Base-by-base conservation (phyloP, 2,797 vertebrate species). In the Pygocentrus nattereri region DNA sequence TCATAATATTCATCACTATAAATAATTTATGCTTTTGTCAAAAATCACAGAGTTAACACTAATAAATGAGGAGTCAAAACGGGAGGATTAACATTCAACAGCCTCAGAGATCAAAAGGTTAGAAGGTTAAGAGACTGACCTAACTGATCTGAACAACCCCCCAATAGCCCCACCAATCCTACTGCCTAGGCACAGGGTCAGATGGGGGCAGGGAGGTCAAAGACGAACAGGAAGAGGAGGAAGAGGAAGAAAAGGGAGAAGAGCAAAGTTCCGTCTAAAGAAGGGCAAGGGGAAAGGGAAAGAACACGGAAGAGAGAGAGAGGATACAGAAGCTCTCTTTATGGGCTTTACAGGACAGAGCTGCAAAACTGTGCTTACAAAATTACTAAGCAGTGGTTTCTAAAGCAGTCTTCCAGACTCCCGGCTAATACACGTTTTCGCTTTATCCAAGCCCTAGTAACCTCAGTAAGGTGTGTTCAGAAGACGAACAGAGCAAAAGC, bases 241-340 rank as follows among this genome's bases (percentile, higher is more conserved):
- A 87, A 82, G 87, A 91, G 85, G 90, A 92, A 87, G 89, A 91
- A 87, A 44, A 44, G 41, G 90, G 83, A 88, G 87, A 90, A 87
- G 87, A 88, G 90, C 90, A 88, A 83, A 87, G 91, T 90, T 92
- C 88, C 91, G 87, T 90, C 92, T 93, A 82, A 84, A 87, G 84
- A 64, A 50, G 31, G 52, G 62, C 62, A 27, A 74, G 65, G 78
- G 78, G 85, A 62, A 30, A 62, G 73, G 56, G 70, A 74, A 87
- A 80, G 87, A 87, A 89, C 89, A 88, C 80, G 80, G 90, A 83
- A 93, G 87, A 71, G 59, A 76, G 85, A 93, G 91, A 93, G 91
- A 93, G 91, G 91, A 94, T 91, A 93, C 83, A 91, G 81, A 93
- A 74, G 83, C 89, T 89, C 86, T 91, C 90, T 93, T 91, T 88